Base-by-base conservation (phyloP, 2,113 vertebrate genomes). In the Bagarius yarrelli region DNA sequence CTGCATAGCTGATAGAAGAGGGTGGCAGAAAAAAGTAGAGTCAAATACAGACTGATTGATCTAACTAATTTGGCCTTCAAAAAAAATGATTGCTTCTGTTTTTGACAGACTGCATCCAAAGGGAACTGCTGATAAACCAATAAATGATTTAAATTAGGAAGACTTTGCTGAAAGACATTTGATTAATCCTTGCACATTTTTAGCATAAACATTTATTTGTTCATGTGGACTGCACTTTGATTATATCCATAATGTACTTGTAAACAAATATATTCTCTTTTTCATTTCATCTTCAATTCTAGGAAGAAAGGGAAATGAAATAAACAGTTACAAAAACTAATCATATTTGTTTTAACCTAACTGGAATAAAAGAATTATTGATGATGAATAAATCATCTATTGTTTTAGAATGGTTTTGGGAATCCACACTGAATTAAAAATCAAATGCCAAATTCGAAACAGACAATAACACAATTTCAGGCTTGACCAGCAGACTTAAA, bases 1-100 rank as follows among this genome's bases (percentile, higher is more conserved):
- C 96, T 0, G 97, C 96, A 0, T 99, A 99, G 92, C 98, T 99
- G 86, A 53, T 66, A 88, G 81, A 83, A 21, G 12, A 47, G 72
- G 53, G 55, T 0, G 44, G 32, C 27, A 56, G 36, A 44, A n/a
- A 55, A 40, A 16, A 30, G 19, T 27, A 36, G 4, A 25, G 19
- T 67, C n/a, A 81, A 76, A 76, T 40, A 56, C 8, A 27, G 40
- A 77, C 15, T 77, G 59, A 64, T 21, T 50, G 15, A 75, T 74
- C 61, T 63, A 27, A 60, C 47, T 36, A 66, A 34, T 55, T 52
- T 69, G 2, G 23, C 77, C 52, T 40, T 71, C 36, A 70, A 3
- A 30, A 16, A 36, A n/a, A n/a, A n/a, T n/a, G n/a, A n/a, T n/a
- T n/a, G n/a, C n/a, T n/a, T n/a, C n/a, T n/a, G 27, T 69, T 80